These are phyloP conservation scores for Suricata suricatta DNA, from an alignment of 2,113 vertebrate species.

Conservation along the genomic window DNA sequence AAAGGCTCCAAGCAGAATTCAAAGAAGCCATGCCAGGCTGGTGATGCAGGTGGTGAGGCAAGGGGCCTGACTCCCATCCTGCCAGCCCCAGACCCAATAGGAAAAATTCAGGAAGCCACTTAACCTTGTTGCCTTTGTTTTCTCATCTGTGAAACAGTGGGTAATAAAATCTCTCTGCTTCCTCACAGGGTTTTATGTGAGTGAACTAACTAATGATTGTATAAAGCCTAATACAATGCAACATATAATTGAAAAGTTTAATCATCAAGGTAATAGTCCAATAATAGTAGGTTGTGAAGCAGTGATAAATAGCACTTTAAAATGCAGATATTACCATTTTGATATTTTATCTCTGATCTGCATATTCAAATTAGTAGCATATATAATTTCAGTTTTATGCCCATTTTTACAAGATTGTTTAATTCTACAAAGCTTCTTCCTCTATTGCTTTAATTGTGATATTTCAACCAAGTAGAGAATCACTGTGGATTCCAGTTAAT, in stretches of 20 bases:
- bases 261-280: constrained; percentile 72
- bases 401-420: constrained; percentile 20
- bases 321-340: constrained; percentile 62
- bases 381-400: constrained; percentile 59
- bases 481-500: constrained; percentile 2
- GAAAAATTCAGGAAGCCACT: constrained; percentile 18
- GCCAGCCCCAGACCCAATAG: accelerated
- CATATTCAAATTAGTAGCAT: constrained; percentile 72
- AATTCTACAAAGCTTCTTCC: constrained; percentile 14
- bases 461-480: not conserved
- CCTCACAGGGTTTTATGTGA: constrained; percentile 66
- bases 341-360: constrained; percentile 59
- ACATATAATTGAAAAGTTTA: constrained; percentile 78
- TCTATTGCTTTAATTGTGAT: constrained; percentile 38
- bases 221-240: constrained; percentile 66
- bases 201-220: constrained; percentile 71
- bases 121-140: constrained; percentile 59
- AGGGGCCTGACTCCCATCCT: not conserved
- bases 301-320: constrained; percentile 65
- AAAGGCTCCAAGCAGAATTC: not conserved
- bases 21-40: not conserved
- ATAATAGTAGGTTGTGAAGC: constrained; percentile 56
- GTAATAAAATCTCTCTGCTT: constrained; percentile 62
- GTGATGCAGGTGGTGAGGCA: too few relatives aligned
- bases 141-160: constrained; percentile 61